These are phyloP conservation scores for Myrmophylax atrothorax DNA, from an alignment of 2,113 vertebrate species.

Conservation along the genomic window DNA sequence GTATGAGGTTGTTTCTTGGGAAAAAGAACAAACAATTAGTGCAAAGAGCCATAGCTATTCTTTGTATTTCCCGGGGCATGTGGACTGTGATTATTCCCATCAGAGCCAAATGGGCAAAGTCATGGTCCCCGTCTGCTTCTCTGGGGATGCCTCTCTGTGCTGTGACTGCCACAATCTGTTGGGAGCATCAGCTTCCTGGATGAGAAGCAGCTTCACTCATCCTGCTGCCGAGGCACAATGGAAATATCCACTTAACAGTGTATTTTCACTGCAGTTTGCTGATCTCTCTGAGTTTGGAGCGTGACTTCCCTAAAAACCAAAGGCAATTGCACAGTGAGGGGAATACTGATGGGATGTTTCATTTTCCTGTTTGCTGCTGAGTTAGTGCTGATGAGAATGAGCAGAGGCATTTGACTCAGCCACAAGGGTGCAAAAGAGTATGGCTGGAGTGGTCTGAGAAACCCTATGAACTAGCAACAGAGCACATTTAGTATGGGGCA, in stretches of 20 bases:
- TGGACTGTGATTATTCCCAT: neutral
- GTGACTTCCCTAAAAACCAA: neutral
- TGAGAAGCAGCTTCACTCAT: neutral
- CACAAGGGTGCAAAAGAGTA: fast-evolving
- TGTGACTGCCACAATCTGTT: neutral
- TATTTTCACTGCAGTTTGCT: neutral
- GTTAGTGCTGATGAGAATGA: neutral
- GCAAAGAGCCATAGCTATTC: neutral
- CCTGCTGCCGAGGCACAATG: neutral
- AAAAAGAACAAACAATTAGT: neutral
- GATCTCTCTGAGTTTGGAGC: neutral
- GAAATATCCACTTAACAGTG: neutral
- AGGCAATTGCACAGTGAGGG: neutral
- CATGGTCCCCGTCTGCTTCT: neutral
- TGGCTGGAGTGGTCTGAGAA: neutral
- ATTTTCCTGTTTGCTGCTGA: neutral
- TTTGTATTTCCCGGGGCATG: neutral
- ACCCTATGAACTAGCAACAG: neutral
- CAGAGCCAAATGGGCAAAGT: neutral
- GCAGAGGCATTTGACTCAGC: neutral
- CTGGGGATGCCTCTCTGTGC: neutral
- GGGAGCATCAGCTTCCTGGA: neutral
- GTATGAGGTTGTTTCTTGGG: neutral
- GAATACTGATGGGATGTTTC: neutral
- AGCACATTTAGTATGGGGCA: neutral